These are phyloP conservation scores for Harpagifer antarcticus DNA, from an alignment of 2,797 vertebrate genomes.

Conservation along the genomic window DNA sequence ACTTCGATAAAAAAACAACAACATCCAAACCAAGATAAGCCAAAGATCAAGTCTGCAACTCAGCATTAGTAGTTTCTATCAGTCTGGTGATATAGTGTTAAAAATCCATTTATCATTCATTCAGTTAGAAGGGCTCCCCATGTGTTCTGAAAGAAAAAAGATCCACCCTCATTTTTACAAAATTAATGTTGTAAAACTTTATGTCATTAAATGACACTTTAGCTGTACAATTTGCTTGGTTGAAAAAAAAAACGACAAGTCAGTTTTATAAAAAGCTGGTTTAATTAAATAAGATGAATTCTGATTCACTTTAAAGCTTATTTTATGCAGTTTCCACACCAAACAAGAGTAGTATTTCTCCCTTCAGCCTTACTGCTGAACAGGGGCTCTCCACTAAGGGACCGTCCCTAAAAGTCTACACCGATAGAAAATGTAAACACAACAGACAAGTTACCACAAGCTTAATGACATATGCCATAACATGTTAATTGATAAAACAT, in stretches of 20 bases:
- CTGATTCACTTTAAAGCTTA: background rate
- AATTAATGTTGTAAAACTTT: constrained; percentile 10
- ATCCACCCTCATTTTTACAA: constrained; percentile 16
- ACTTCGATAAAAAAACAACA: background rate
- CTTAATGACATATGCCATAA: background rate
- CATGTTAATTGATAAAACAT: too few species aligned
- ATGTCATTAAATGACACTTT: background rate
- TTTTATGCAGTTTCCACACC: constrained; percentile 10
- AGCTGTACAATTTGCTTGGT: background rate
- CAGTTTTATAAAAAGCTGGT: background rate
- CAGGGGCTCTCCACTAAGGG: constrained; percentile 47
- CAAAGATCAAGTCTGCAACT: background rate
- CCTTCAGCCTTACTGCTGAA: constrained; percentile 22
- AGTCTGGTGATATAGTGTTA: background rate
- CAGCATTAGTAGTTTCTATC: background rate
- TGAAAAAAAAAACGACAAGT: background rate
- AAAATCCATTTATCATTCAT: constrained; percentile 12
- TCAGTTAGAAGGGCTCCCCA: background rate
- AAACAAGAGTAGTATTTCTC: constrained; percentile 1
- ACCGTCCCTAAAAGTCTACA: constrained; percentile 58
- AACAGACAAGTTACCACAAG: background rate
- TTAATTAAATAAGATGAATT: background rate
- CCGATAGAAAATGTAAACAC: background rate
- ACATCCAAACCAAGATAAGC: too few species aligned
- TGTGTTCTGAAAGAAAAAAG: too few species aligned